Conservation (phyloP, 2,888 invertebrate genomes). For the Agonopterix heracliana region DNA sequence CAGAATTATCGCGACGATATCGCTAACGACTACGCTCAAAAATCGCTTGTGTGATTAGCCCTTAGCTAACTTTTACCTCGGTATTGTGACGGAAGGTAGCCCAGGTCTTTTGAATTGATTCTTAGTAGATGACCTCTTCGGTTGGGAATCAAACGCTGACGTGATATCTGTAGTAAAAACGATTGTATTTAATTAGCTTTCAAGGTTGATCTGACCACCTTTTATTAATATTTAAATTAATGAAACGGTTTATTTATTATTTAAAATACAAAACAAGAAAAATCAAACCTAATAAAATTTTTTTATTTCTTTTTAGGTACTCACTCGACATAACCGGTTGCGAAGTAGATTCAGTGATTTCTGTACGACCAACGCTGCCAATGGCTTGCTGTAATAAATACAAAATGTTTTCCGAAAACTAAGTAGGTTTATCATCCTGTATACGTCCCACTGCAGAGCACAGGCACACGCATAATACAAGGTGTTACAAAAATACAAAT, state of each 20-base stretch:
- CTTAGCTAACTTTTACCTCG: constrained; percentile 41
- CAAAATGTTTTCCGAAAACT: no score
- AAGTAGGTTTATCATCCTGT: no score
- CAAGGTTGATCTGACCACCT: no score
- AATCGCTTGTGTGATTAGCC: no score
- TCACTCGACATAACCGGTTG: constrained; percentile 66
- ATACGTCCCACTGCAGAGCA: neutral
- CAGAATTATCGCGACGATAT: no score
- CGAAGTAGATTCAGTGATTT: constrained; percentile 65
- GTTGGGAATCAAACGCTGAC: constrained; percentile 57
- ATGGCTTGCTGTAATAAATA: constrained; percentile 37
- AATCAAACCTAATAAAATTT: no score
- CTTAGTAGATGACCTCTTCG: constrained; percentile 60
- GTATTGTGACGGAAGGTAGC: constrained; percentile 52
- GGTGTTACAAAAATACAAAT: no score
- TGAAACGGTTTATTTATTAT: no score
- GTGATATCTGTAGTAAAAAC: constrained; percentile 40
- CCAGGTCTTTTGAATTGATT: constrained; percentile 59
- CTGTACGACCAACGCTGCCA: constrained; percentile 49
- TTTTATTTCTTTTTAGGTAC: constrained; percentile 20
- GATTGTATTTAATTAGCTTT: neutral
- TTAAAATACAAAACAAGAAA: no score
- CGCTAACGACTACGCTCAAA: no score
- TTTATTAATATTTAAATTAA: no score
- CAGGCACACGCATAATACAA: neutral